Evolutionary conservation across 2,888 invertebrate genomes (phyloP).

Genomic region (Labia minor): DNA sequence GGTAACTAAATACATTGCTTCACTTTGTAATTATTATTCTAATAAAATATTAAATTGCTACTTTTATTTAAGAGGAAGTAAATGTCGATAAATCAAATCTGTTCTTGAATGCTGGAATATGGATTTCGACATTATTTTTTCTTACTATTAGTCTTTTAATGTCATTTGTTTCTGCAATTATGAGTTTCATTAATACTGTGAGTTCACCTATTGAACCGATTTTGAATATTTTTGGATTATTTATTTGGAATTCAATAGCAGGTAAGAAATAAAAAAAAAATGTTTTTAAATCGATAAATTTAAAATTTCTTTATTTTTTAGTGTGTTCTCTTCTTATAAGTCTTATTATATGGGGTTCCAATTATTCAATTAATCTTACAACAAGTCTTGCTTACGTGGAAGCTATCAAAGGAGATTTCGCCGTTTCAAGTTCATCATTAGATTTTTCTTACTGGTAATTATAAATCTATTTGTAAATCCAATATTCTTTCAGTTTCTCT

Average conservation of each 20-base stretch:
- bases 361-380: conserved; percentile 33
- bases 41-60: too few species aligned
- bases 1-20: conserved; percentile 22
- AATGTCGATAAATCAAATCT: not conserved
- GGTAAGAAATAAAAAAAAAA: conserved; percentile 30
- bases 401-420: conserved; percentile 32
- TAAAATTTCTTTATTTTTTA: not conserved
- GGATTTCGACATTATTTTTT: conserved; percentile 46
- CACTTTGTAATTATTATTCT: too few species aligned
- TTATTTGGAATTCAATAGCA: conserved; percentile 48
- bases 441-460: conserved; percentile 41
- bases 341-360: conserved; percentile 36
- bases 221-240: conserved; percentile 47
- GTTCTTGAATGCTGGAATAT: conserved; percentile 39
- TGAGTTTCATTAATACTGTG: conserved; percentile 48
- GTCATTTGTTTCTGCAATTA: conserved; percentile 38
- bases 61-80: not conserved
- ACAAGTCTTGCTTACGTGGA: conserved; percentile 36
- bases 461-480: too few species aligned
- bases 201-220: conserved; percentile 48
- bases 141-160: conserved; percentile 42
- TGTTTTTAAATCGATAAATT: not conserved
- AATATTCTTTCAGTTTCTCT: too few species aligned
- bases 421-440: conserved; percentile 33
- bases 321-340: conserved; percentile 31